Conservation (phyloP, 2,113 vertebrate species). For the Sylvietta virens region DNA sequence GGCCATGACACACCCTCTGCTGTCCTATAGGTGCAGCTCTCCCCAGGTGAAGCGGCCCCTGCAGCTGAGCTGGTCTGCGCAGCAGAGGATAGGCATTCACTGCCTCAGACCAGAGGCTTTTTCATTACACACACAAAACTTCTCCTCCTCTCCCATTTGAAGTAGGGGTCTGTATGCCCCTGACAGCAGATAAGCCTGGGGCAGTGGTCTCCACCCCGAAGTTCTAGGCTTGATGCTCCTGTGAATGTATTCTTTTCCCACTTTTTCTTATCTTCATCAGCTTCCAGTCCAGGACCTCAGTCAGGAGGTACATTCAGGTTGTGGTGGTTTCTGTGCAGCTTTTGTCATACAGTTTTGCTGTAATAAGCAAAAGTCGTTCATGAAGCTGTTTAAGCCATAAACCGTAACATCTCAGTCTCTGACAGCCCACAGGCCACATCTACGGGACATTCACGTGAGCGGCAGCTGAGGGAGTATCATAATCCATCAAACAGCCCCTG, state of each 20-base stretch:
- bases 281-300: neutral
- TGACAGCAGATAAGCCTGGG: too few species aligned
- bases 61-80: neutral
- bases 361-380: neutral
- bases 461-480: neutral
- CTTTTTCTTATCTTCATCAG: neutral
- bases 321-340: neutral
- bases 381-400: neutral
- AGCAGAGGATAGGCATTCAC: neutral
- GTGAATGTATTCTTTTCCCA: neutral
- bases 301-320: neutral
- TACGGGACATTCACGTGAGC: neutral
- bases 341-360: neutral
- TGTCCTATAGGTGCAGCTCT: neutral
- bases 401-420: neutral
- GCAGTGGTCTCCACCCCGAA: too few species aligned
- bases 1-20: neutral
- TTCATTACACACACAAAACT: neutral
- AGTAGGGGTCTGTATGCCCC: neutral
- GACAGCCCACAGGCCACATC: neutral
- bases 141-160: neutral
- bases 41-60: neutral
- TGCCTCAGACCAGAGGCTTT: neutral
- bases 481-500: neutral
- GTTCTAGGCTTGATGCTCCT: neutral